Evolutionary conservation across 2,888 invertebrate genomes (phyloP).

Genomic region (Parnassius glacialis): DNA sequence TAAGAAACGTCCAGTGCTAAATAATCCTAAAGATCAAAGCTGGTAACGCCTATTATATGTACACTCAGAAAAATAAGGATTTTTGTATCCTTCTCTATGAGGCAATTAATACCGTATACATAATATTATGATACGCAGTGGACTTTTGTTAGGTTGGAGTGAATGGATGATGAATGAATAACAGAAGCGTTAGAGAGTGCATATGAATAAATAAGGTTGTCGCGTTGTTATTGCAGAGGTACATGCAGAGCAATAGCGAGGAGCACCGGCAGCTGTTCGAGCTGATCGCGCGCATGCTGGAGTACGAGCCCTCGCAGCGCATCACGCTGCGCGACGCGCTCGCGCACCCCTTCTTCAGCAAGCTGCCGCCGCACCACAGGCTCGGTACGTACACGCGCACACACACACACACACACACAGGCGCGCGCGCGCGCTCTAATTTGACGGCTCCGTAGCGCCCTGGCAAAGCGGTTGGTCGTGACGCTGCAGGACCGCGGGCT

Average conservation of each 20-base stretch:
- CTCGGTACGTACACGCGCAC: constrained; percentile 68
- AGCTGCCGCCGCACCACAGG: constrained; percentile 89
- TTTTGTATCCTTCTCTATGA: no score
- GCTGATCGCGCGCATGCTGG: constrained; percentile 96
- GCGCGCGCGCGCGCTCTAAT: no score
- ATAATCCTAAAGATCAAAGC: no score
- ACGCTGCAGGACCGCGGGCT: no score
- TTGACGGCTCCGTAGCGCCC: no score
- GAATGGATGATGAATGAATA: not conserved
- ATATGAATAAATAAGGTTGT: not conserved
- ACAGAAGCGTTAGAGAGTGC: not conserved
- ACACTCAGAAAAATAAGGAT: no score
- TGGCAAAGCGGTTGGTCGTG: no score
- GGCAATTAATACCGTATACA: no score
- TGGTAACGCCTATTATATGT: no score
- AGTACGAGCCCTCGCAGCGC: constrained; percentile 96
- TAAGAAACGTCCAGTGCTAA: no score
- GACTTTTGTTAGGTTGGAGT: no score
- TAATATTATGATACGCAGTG: no score
- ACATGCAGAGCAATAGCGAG: constrained; percentile 91
- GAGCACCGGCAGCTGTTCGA: constrained; percentile 97
- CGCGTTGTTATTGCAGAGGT: constrained; percentile 83
- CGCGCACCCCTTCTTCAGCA: constrained; percentile 95
- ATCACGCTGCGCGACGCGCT: constrained; percentile 94
- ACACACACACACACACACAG: not conserved